These are phyloP conservation scores for Pseudomugil gertrudae DNA, from an alignment of 2,797 vertebrate genomes.

Conservation along the genomic window DNA sequence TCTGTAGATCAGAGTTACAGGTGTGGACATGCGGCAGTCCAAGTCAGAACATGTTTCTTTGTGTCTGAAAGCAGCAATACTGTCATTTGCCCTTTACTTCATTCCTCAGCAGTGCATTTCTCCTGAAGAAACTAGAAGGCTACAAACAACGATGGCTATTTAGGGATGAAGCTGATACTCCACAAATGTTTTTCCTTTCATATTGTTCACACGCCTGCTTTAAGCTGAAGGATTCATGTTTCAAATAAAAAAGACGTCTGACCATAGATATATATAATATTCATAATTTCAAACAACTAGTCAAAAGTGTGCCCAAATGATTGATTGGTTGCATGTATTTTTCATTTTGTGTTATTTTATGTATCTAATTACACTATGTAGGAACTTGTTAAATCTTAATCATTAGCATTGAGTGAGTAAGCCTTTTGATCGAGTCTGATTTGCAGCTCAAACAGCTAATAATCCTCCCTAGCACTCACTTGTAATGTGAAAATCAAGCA, in stretches of 20 bases:
- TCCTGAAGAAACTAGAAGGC: slow-evolving; percentile 54
- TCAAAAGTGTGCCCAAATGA: too few relatives aligned
- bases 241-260: slow-evolving; percentile 20
- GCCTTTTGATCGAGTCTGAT: slow-evolving; percentile 38
- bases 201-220: slow-evolving; percentile 47
- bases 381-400: slow-evolving; percentile 28
- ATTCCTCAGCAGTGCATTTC: slow-evolving; percentile 72
- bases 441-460: slow-evolving; percentile 53
- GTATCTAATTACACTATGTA: neutral
- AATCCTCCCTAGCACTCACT: slow-evolving; percentile 63
- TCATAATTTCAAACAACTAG: neutral
- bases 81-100: slow-evolving; percentile 74
- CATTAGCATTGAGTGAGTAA: slow-evolving; percentile 63
- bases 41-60: slow-evolving; percentile 34
- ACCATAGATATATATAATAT: neutral
- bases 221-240: neutral
- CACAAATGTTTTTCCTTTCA: slow-evolving; percentile 63
- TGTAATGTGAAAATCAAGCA: slow-evolving; percentile 81
- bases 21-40: slow-evolving; percentile 25
- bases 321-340: neutral
- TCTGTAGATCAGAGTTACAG: neutral
- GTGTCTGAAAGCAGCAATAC: slow-evolving; percentile 66
- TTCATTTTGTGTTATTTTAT: slow-evolving; percentile 1
- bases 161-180: slow-evolving; percentile 55
- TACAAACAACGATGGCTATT: slow-evolving; percentile 63